These are phyloP conservation scores for Malurus alboscapulatus DNA, from an alignment of 2,113 vertebrate genomes.

Conservation along the genomic window DNA sequence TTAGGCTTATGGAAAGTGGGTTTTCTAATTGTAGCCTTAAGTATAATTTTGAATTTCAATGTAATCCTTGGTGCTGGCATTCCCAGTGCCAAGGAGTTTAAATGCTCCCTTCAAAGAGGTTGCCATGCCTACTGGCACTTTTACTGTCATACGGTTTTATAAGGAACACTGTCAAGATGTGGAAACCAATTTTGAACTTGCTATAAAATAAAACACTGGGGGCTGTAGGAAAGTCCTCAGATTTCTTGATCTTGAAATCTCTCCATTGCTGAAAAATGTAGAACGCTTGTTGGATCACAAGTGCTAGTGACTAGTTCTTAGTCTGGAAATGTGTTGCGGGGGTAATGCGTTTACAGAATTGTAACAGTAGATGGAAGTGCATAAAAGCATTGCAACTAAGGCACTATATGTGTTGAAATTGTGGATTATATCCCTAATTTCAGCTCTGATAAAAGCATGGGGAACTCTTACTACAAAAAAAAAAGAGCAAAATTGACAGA, in stretches of 20 bases:
- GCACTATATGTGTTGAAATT: constrained; percentile 54
- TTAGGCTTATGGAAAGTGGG: constrained; percentile 72
- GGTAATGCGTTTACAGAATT: background rate
- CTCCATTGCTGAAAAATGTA: constrained; percentile 69
- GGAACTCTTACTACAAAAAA: background rate
- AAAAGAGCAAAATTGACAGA: constrained; percentile 35
- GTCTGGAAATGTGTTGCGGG: background rate
- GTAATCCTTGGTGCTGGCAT: constrained; percentile 82
- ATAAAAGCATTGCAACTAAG: constrained; percentile 57
- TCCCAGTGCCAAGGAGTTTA: constrained; percentile 77
- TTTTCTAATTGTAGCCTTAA: constrained; percentile 82
- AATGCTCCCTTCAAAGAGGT: constrained; percentile 81
- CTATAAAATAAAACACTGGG: constrained; percentile 55
- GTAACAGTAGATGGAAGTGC: constrained; percentile 19
- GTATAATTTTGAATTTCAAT: constrained; percentile 76
- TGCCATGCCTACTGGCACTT: constrained; percentile 81
- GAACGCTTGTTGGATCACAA: constrained; percentile 72
- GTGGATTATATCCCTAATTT: constrained; percentile 56
- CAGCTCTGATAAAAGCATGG: constrained; percentile 35
- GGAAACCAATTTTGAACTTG: constrained; percentile 65
- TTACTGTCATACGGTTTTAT: constrained; percentile 82
- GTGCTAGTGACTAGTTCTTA: constrained; percentile 56
- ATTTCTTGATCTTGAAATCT: constrained; percentile 58
- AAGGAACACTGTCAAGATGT: constrained; percentile 83
- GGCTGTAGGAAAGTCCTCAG: constrained; percentile 57